Evolutionary conservation across 2,888 invertebrate genomes (phyloP), one percentile per base, ranked within the genome.

Genomic region (Cephalotes varians): DNA sequence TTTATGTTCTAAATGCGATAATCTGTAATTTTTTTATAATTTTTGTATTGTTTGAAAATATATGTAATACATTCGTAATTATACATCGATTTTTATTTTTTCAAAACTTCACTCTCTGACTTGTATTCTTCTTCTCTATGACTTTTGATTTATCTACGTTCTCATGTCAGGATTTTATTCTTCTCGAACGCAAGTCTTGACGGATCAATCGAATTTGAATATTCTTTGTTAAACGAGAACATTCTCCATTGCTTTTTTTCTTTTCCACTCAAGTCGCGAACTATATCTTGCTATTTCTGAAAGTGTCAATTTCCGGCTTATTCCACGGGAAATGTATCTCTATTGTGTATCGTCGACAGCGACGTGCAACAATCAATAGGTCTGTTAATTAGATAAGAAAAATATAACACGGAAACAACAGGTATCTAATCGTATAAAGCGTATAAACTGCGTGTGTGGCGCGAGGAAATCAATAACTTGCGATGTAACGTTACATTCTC

Each of bases 401-500:
- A 37, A 37, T 60, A 12, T 44, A 40, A 44, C 65, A 21, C 18
- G 9, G 18, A 44, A 25, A 18, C 31, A 47, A 21, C 34, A 9
- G 10, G 51, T 37, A 18, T 71, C 12, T 51, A 51, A 54, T 21
- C 9, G 34, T 21, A 12, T 28, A 49, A 47, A 49, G 28, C 9
- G 31, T 18, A 69, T 49, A 51, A 51, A 51, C 31, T 44, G 12
- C 58, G 2, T 10, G n/a, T 49, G 12, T 12, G n/a, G 49, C 10
- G 7, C 21, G 67, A 69, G 31, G 12, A n/a, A 69, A 72, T 40
- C 28, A 31, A 72, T 56, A 56, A 40, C 31, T 56, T 54, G 15
- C 25, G 18, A 56, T 18, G 37, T 40, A 72, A 2, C 34, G 12
- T 72, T 72, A 28, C 12, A 12, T 72, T 56, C 12, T 25, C 25